A percentile compares a stretch with the other conserved stretches of the same genome.
Evolutionary conservation across 2,797 vertebrate genomes (phyloP).

Genomic region (Pteropus rufus): DNA sequence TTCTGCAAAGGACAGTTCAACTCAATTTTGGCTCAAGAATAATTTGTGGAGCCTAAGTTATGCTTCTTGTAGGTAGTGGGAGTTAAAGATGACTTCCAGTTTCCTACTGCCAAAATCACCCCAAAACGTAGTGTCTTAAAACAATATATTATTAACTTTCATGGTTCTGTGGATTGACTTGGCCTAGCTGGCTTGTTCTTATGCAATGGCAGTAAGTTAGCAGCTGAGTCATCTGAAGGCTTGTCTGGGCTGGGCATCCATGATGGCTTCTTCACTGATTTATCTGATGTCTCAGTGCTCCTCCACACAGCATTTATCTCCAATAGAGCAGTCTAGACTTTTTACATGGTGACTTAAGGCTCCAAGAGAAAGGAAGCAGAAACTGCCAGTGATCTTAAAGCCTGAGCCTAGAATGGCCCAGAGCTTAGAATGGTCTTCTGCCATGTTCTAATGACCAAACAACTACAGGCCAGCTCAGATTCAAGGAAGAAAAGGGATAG

Average conservation of each 20-base stretch:
- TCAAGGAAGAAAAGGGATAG: background rate
- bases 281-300: background rate
- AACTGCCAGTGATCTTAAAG: background rate
- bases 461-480: background rate
- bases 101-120: background rate
- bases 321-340: background rate
- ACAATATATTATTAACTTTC: background rate
- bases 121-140: background rate
- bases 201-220: background rate
- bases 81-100: background rate
- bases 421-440: background rate
- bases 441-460: background rate
- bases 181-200: background rate
- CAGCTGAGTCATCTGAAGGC: background rate
- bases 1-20: background rate
- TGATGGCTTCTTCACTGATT: no score
- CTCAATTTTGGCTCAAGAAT: background rate
- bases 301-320: background rate
- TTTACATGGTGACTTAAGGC: background rate
- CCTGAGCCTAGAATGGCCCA: background rate
- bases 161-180: background rate
- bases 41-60: background rate
- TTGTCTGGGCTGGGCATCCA: background rate
- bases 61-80: background rate
- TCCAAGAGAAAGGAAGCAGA: background rate